Conservation (phyloP, 2,888 invertebrate species). For the Panzeria rudis region DNA sequence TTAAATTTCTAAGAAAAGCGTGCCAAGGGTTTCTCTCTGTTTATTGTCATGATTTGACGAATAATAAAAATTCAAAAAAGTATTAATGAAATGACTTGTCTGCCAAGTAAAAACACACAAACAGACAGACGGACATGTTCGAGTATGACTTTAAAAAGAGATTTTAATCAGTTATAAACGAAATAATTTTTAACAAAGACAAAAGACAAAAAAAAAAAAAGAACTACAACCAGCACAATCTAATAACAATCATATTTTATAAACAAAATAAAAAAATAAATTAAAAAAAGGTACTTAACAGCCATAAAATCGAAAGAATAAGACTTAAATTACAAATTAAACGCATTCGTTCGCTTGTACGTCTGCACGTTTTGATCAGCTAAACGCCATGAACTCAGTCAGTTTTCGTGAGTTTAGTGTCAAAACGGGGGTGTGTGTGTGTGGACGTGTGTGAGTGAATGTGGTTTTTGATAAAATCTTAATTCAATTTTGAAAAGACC, state of each 20-base stretch:
- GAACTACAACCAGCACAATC: constrained; percentile 12
- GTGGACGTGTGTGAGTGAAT: constrained; percentile 21
- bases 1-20: constrained; percentile 17
- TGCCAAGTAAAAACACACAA: constrained; percentile 6
- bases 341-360: constrained; percentile 27
- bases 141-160: constrained; percentile 38
- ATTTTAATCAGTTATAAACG: constrained; percentile 62
- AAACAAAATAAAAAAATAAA: constrained; percentile 34
- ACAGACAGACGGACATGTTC: constrained; percentile 2
- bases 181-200: constrained; percentile 60
- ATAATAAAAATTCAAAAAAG: constrained; percentile 42
- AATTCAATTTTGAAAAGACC: constrained; percentile 61
- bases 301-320: constrained; percentile 44
- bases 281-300: constrained; percentile 51
- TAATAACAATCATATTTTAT: background rate
- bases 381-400: constrained; percentile 9
- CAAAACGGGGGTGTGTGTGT: constrained; percentile 32
- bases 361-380: background rate
- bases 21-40: constrained; percentile 43
- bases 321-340: constrained; percentile 38
- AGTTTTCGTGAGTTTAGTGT: constrained; percentile 36
- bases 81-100: constrained; percentile 35
- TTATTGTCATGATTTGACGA: constrained; percentile 42
- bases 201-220: constrained; percentile 25
- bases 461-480: constrained; percentile 63